phyloP scores from a whole-genome alignment of 2,888 invertebrate species.

The Ectropis crepuscularia region DNA sequence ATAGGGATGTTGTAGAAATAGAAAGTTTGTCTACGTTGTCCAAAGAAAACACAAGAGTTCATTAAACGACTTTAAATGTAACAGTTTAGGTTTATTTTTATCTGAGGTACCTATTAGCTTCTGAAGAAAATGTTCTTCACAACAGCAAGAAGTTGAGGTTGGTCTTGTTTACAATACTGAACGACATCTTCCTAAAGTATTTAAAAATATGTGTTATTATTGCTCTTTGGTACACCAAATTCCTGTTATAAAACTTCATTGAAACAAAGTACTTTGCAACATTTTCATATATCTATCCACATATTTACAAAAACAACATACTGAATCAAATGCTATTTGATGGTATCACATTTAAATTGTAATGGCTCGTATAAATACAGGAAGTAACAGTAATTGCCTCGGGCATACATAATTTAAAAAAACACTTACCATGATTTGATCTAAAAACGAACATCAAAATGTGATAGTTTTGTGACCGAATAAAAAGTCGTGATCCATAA shows the following conservation, averaged over 20 bases:
- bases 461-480: constrained; percentile 6
- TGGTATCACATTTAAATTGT: neutral
- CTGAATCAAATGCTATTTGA: neutral
- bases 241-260: neutral
- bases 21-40: neutral
- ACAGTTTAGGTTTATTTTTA: too few species aligned
- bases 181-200: too few species aligned
- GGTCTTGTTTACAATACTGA: too few species aligned
- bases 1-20: too few species aligned
- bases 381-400: constrained; percentile 3
- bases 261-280: neutral
- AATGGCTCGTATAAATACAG: constrained; percentile 5
- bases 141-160: too few species aligned
- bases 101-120: too few species aligned
- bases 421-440: neutral
- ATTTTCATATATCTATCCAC: neutral
- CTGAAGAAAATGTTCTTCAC: too few species aligned
- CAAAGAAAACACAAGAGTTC: neutral
- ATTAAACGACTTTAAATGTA: too few species aligned
- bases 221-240: neutral
- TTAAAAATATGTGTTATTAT: too few species aligned
- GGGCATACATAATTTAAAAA: constrained; percentile 6
- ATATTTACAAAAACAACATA: neutral
- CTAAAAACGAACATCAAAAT: neutral
- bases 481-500: constrained; percentile 11